A percentile compares a stretch with the other conserved stretches of the same genome.
These are phyloP conservation scores for Alaudala cheleensis DNA, from an alignment of 2,113 vertebrate species.

Conservation along the genomic window DNA sequence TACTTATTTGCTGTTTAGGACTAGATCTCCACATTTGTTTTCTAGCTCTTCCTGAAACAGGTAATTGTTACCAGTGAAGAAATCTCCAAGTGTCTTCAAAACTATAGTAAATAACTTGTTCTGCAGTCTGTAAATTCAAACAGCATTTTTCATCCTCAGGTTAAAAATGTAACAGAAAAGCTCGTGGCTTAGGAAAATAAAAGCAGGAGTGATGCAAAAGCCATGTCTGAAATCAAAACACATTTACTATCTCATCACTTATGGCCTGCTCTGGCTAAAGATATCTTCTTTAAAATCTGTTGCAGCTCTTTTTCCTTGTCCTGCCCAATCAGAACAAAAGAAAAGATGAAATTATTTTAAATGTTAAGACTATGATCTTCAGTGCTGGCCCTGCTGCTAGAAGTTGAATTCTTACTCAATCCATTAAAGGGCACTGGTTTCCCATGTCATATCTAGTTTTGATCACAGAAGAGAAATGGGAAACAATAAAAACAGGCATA, in stretches of 20 bases:
- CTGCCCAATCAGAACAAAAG: background rate
- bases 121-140: background rate
- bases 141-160: background rate
- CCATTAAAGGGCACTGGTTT: constrained; percentile 42
- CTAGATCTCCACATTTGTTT: background rate
- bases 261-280: background rate
- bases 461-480: constrained; percentile 17
- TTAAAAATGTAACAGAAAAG: background rate
- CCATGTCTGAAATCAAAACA: background rate
- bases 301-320: background rate
- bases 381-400: background rate
- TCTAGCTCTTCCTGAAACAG: background rate
- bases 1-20: background rate
- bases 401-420: constrained; percentile 30
- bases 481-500: constrained; percentile 52
- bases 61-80: background rate
- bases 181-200: background rate
- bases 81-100: background rate
- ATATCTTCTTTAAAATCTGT: background rate
- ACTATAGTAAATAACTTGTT: background rate
- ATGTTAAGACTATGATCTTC: constrained; percentile 15
- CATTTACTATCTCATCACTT: background rate
- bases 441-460: constrained; percentile 58
- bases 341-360: constrained; percentile 5
- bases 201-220: background rate